phyloP scores from a whole-genome alignment of 2,797 vertebrate species.

The Macropodus opercularis region DNA sequence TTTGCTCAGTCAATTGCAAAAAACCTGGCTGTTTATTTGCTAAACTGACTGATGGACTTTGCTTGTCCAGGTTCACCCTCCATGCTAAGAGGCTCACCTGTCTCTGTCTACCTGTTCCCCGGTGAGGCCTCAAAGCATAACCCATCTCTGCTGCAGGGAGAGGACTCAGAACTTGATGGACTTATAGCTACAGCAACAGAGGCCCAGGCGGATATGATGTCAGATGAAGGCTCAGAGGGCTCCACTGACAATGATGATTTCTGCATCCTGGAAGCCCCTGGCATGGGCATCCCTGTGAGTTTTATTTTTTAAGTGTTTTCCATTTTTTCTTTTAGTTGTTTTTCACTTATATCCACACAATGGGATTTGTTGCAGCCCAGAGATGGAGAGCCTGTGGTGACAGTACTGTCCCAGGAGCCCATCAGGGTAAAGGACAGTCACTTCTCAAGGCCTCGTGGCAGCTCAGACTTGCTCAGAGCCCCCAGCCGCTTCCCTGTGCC shows the following conservation, averaged over 20 bases:
- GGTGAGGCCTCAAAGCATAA: conserved; percentile 80
- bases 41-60: neutral
- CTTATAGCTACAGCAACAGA: conserved; percentile 74
- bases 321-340: neutral
- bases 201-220: conserved; percentile 77
- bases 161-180: conserved; percentile 71
- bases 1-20: neutral
- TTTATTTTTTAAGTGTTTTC: neutral
- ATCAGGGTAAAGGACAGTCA: conserved; percentile 86
- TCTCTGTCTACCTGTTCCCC: conserved; percentile 91
- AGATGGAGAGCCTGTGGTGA: conserved; percentile 91
- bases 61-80: conserved; percentile 70
- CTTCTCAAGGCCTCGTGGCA: conserved; percentile 89
- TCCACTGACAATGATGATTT: conserved; percentile 92
- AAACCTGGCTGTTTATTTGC: neutral
- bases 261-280: conserved; percentile 93
- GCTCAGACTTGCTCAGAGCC: conserved; percentile 88
- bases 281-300: conserved; percentile 90
- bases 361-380: conserved; percentile 78
- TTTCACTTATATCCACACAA: neutral
- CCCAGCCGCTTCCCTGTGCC: conserved; percentile 89
- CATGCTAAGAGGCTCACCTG: conserved; percentile 82
- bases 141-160: conserved; percentile 56
- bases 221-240: conserved; percentile 82
- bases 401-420: conserved; percentile 80